These are phyloP conservation scores for Gastrophysa polygoni DNA, from an alignment of 2,888 invertebrate genomes.

Conservation along the genomic window DNA sequence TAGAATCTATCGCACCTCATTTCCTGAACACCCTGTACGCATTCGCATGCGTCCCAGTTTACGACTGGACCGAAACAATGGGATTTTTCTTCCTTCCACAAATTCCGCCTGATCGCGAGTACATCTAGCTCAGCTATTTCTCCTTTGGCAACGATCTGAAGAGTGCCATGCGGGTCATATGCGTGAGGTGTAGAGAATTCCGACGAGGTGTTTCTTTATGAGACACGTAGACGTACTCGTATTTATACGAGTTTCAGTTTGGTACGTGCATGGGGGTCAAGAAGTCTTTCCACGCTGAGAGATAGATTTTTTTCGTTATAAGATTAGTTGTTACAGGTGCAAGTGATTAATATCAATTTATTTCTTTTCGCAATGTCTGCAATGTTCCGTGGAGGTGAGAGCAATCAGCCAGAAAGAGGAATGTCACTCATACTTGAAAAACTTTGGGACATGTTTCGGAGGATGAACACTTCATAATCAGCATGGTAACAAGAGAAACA, in stretches of 20 bases:
- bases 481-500: too few species aligned
- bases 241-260: background rate
- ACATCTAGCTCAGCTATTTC: background rate
- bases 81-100: background rate
- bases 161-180: conserved; percentile 17
- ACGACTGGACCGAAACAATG: background rate
- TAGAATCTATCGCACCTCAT: too few species aligned
- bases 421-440: too few species aligned
- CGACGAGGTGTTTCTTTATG: conserved; percentile 19
- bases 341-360: too few species aligned
- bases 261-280: background rate
- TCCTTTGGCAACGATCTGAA: conserved; percentile 6
- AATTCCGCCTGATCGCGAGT: background rate
- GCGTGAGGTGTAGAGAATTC: conserved; percentile 9
- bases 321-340: too few species aligned
- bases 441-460: too few species aligned
- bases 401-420: too few species aligned
- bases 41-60: background rate
- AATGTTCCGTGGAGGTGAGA: too few species aligned
- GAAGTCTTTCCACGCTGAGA: background rate
- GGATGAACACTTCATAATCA: too few species aligned
- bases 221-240: background rate
- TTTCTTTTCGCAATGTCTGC: too few species aligned
- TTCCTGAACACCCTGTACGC: too few species aligned
- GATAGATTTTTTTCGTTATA: background rate